These are phyloP conservation scores for Madoqua kirkii DNA, from an alignment of 2,113 vertebrate species.

Conservation along the genomic window DNA sequence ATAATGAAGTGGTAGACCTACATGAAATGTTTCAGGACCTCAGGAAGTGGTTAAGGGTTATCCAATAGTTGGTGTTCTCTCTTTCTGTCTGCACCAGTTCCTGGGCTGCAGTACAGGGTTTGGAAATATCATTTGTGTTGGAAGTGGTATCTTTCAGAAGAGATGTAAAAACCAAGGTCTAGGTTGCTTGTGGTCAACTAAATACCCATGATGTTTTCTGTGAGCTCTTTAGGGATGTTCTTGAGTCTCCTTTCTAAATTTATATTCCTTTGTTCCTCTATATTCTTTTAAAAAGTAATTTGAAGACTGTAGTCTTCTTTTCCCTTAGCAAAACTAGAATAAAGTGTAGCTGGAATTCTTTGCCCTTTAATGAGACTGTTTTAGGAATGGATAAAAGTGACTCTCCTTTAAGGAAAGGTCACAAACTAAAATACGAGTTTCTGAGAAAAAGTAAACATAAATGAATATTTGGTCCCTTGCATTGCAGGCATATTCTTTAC, in stretches of 20 bases:
- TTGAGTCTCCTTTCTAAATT: slow-evolving; percentile 54
- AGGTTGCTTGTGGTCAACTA: slow-evolving; percentile 50
- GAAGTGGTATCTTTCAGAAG: slow-evolving; percentile 55
- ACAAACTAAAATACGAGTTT: slow-evolving; percentile 28
- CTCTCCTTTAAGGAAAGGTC: slow-evolving; percentile 13
- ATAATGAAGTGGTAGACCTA: slow-evolving; percentile 52
- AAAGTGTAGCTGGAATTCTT: slow-evolving; percentile 3
- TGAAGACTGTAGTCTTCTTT: slow-evolving; percentile 12
- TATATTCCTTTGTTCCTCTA: slow-evolving; percentile 35
- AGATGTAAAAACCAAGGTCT: slow-evolving; percentile 57
- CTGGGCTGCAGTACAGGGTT: background rate
- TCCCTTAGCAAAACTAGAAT: slow-evolving; percentile 16
- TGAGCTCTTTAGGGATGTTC: background rate
- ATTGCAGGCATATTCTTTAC: background rate
- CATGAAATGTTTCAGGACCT: slow-evolving; percentile 24
- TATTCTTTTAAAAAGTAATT: slow-evolving; percentile 38
- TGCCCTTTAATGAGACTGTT: background rate
- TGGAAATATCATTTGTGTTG: slow-evolving; percentile 62
- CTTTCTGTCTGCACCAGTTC: slow-evolving; percentile 25
- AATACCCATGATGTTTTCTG: slow-evolving; percentile 22
- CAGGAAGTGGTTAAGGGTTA: slow-evolving; percentile 68
- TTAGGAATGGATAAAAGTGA: slow-evolving; percentile 21
- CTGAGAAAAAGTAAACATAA: background rate
- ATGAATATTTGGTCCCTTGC: background rate
- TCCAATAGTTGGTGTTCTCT: slow-evolving; percentile 45